Evolutionary conservation across 2,888 invertebrate species (phyloP).

Genomic region (Leptinotarsa rubiginosa): DNA sequence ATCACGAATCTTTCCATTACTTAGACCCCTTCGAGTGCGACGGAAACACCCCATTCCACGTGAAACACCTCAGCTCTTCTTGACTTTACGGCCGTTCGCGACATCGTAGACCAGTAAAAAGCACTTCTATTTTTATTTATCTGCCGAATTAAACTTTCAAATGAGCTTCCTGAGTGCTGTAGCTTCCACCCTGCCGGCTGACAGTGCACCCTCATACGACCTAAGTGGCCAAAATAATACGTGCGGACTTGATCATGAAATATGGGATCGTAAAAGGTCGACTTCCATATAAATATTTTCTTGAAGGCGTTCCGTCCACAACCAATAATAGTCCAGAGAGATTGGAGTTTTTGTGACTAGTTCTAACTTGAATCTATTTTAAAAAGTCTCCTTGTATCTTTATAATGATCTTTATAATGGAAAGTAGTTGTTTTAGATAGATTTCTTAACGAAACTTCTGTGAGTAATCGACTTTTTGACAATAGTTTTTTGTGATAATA

Average conservation of each 20-base stretch:
- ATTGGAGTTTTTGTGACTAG: not conserved
- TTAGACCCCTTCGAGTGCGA: not conserved
- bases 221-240: constrained; percentile 34
- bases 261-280: constrained; percentile 29
- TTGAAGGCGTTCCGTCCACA: constrained; percentile 17
- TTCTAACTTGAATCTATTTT: no score
- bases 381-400: no score
- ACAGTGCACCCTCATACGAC: constrained; percentile 29
- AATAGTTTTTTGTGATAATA: no score
- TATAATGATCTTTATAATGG: no score
- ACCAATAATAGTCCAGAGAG: constrained; percentile 12
- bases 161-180: constrained; percentile 31
- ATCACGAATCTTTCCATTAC: not conserved
- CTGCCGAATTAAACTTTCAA: constrained; percentile 32
- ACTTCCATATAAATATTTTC: constrained; percentile 32
- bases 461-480: no score
- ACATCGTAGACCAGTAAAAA: constrained; percentile 2
- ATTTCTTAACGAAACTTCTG: no score
- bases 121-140: constrained; percentile 36
- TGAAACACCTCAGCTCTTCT: constrained; percentile 11
- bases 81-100: constrained; percentile 13
- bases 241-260: constrained; percentile 30
- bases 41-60: constrained; percentile 12
- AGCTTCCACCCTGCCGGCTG: constrained; percentile 27
- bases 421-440: no score